Conservation (phyloP, 1,140 invertebrate species). For the Penaeus vannamei region DNA sequence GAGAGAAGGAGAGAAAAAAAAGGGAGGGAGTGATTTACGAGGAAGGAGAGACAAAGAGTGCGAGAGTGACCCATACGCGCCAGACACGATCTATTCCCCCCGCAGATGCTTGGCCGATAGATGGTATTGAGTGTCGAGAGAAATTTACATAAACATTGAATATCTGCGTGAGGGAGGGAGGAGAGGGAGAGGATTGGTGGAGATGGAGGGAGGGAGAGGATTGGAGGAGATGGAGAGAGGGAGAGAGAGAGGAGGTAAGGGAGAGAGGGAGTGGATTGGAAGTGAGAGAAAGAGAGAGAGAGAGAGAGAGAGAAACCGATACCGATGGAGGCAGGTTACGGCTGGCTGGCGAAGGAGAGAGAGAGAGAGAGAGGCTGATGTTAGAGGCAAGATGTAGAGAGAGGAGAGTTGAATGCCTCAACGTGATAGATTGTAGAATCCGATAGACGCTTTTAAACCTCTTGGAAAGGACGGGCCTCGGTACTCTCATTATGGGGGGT, state of each 20-base stretch:
- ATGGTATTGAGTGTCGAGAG: not conserved
- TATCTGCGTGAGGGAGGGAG: not conserved
- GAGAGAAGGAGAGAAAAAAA: not conserved
- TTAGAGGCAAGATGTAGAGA: not conserved
- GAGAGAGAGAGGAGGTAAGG: too few relatives aligned
- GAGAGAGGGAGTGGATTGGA: not conserved
- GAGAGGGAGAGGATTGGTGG: conserved; percentile 7
- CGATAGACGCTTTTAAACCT: conserved; percentile 16
- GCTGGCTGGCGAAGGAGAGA: not conserved
- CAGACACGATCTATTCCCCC: not conserved
- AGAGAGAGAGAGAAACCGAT: not conserved
- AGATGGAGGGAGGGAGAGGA: not conserved
- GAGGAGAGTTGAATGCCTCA: not conserved
- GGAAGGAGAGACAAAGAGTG: not conserved
- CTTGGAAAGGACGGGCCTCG: not conserved
- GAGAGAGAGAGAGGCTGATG: not conserved
- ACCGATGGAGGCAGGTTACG: not conserved
- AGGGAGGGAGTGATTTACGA: conserved; percentile 10
- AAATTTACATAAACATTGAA: conserved; percentile 35
- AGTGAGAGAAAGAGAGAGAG: not conserved
- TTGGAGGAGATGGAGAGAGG: not conserved
- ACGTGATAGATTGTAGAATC: conserved; percentile 2
- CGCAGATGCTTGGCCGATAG: conserved; percentile 17
- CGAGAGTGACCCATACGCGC: not conserved
- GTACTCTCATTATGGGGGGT: not conserved